A percentile compares a stretch with the other conserved stretches of the same genome.
Evolutionary conservation across 2,113 vertebrate genomes (phyloP).

Genomic region (Sardina pilchardus): DNA sequence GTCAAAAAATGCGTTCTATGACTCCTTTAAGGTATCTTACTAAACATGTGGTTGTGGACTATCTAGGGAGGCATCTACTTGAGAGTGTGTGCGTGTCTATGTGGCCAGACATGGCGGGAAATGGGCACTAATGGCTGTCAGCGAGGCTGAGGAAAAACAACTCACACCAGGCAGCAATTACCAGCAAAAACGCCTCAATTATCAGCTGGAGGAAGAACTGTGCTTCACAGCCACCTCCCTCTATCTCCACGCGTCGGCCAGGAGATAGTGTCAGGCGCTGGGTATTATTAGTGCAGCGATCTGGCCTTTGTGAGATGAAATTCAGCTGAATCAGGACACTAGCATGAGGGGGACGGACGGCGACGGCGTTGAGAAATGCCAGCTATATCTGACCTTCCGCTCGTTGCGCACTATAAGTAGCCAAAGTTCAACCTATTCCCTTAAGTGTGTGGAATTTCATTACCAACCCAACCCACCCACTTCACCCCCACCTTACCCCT

Average conservation of each 20-base stretch:
- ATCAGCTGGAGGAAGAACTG: neutral
- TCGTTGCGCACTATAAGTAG: neutral
- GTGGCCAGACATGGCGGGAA: neutral
- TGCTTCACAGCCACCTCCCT: neutral
- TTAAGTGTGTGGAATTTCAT: neutral
- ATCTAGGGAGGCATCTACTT: neutral
- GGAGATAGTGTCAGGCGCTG: neutral
- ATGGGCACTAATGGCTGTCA: neutral
- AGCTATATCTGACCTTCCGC: constrained; percentile 18
- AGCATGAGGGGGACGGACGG: neutral
- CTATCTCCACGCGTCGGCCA: neutral
- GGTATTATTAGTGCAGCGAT: constrained; percentile 19
- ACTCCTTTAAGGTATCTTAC: too few species aligned
- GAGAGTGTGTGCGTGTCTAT: neutral
- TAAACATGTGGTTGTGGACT: too few species aligned
- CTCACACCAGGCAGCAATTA: neutral
- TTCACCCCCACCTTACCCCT: neutral
- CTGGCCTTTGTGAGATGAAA: neutral
- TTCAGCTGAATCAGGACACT: constrained; percentile 28
- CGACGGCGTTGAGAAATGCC: neutral
- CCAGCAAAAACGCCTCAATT: neutral
- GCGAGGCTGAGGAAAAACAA: neutral
- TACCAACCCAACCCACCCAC: neutral
- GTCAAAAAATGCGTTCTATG: too few species aligned
- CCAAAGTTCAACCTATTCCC: constrained; percentile 11